Conservation (phyloP, 2,888 invertebrate genomes). For the Tuta absoluta region DNA sequence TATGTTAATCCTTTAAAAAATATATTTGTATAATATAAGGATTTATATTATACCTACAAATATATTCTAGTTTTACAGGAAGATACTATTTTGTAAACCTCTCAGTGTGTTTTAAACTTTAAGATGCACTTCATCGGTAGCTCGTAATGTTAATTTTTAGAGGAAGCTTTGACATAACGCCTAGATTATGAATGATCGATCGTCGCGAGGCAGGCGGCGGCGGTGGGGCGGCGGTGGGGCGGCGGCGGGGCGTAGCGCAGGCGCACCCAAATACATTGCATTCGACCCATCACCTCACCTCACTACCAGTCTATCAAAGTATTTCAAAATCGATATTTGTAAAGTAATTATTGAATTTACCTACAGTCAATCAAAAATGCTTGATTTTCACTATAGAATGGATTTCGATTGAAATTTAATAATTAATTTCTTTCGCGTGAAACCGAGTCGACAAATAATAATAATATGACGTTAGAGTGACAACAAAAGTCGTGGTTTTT, state of each 20-base stretch:
- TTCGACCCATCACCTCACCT: background rate
- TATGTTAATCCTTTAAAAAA: too few species aligned
- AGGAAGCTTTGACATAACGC: constrained; percentile 44
- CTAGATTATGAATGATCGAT: constrained; percentile 57
- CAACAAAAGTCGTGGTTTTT: too few species aligned
- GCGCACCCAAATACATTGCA: background rate
- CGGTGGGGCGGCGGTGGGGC: background rate
- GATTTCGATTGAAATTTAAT: too few species aligned
- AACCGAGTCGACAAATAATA: too few species aligned
- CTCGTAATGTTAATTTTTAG: constrained; percentile 37
- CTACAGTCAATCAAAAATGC: too few species aligned
- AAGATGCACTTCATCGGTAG: constrained; percentile 35
- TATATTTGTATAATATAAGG: too few species aligned
- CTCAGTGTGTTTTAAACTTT: constrained; percentile 32
- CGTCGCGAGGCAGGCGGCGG: constrained; percentile 34
- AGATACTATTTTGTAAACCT: background rate
- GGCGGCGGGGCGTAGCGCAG: constrained; percentile 18
- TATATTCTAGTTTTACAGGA: too few species aligned
- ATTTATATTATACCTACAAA: too few species aligned
- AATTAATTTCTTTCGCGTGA: too few species aligned
- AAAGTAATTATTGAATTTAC: too few species aligned
- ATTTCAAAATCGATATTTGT: constrained; percentile 12
- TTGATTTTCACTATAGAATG: too few species aligned
- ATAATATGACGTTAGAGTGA: too few species aligned
- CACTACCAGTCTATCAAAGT: constrained; percentile 25